These are phyloP conservation scores for Hyposoter didymator DNA, from an alignment of 2,888 invertebrate genomes.

Conservation along the genomic window DNA sequence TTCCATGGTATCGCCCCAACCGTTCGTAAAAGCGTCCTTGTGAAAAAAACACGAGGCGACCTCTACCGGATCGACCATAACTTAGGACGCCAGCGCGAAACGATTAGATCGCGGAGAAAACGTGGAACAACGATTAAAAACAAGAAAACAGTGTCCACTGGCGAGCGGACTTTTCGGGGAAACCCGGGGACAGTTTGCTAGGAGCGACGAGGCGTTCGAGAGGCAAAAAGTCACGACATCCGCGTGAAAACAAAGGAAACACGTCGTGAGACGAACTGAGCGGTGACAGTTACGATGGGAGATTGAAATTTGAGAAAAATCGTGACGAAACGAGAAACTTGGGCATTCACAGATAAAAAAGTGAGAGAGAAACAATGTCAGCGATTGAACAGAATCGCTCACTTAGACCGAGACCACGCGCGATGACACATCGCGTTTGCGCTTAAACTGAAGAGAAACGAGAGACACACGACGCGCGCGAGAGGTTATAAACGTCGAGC, in stretches of 20 bases:
- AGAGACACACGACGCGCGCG: slow-evolving; percentile 27
- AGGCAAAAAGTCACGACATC: slow-evolving; percentile 1
- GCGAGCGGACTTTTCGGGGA: background rate
- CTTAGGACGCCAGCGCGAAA: slow-evolving; percentile 23
- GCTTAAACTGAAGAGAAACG: slow-evolving; percentile 57
- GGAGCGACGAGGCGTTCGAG: background rate
- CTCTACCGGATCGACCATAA: slow-evolving; percentile 48
- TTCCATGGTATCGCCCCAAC: slow-evolving; percentile 80
- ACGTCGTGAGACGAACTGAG: background rate
- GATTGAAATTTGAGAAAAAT: slow-evolving; percentile 12
- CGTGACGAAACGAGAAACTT: background rate
- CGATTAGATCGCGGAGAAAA: background rate
- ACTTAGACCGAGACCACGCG: slow-evolving; percentile 71
- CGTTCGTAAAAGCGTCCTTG: slow-evolving; percentile 69
- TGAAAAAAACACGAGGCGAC: slow-evolving; percentile 50
- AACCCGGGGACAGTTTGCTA: background rate
- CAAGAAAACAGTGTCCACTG: background rate
- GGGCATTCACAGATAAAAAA: slow-evolving; percentile 39
- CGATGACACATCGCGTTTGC: slow-evolving; percentile 79
- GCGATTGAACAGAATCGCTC: slow-evolving; percentile 54
- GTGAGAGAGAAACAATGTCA: slow-evolving; percentile 63
- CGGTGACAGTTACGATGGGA: background rate
- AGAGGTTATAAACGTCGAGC: slow-evolving; percentile 31
- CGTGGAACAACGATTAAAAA: background rate
- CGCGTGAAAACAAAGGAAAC: slow-evolving; percentile 2